phyloP scores from a whole-genome alignment of 2,888 invertebrate species.

The Lampropteryx suffumata region DNA sequence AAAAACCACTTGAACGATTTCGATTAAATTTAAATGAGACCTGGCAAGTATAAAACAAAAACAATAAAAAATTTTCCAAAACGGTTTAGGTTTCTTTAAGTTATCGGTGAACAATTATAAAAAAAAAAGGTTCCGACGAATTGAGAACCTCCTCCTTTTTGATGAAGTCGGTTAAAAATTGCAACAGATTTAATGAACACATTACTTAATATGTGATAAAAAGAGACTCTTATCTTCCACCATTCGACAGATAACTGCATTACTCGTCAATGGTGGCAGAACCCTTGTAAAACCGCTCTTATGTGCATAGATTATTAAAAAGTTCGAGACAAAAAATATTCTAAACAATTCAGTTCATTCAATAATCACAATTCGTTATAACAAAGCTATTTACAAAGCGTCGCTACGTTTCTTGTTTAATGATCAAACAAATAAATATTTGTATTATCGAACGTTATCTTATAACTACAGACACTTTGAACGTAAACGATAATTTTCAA shows the following conservation, averaged over 20 bases:
- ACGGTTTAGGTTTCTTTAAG: too few relatives aligned
- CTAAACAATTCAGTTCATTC: slow-evolving; percentile 50
- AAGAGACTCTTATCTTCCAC: background rate
- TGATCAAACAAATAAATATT: slow-evolving; percentile 32
- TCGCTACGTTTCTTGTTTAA: slow-evolving; percentile 20
- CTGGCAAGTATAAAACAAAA: too few relatives aligned
- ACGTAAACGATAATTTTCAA: slow-evolving; percentile 34
- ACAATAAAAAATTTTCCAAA: too few relatives aligned
- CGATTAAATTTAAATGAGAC: too few relatives aligned
- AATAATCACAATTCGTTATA: slow-evolving; percentile 49
- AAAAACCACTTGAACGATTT: too few relatives aligned
- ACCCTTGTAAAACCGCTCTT: slow-evolving; percentile 22
- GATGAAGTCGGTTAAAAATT: too few relatives aligned
- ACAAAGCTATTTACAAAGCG: slow-evolving; percentile 53
- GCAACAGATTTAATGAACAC: too few relatives aligned
- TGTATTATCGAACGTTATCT: slow-evolving; percentile 21
- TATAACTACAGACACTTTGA: slow-evolving; percentile 42
- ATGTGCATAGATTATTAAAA: slow-evolving; percentile 11
- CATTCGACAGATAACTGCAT: background rate
- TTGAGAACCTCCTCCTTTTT: too few relatives aligned
- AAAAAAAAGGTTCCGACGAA: too few relatives aligned
- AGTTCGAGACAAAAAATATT: slow-evolving; percentile 38
- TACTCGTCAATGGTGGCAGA: background rate
- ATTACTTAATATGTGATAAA: background rate
- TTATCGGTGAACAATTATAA: too few relatives aligned